Base-by-base conservation (phyloP, 2,888 invertebrate species). In the Pseudoips prasinana region DNA sequence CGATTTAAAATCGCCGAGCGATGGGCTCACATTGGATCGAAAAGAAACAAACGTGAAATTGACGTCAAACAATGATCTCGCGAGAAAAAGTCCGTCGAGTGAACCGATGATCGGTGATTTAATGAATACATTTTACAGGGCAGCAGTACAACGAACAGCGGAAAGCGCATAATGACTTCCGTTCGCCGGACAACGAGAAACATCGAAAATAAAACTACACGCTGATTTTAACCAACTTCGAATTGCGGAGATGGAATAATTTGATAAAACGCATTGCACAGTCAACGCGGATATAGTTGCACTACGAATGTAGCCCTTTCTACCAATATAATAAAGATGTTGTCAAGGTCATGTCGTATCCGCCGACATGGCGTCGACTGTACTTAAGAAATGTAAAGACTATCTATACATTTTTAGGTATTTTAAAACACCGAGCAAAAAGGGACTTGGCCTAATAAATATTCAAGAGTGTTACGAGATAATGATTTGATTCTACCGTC, bases 111-210 rank as follows among this genome's bases (percentile, higher is more conserved):
- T 80, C 72, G 71, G 60, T 75, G 85, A 75, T 80, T 86, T 73
- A 80, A 84, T 86, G 79, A 83, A 83, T 83, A 82, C 56, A 79
- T 82, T 83, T 82, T 81, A 82, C 79, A 78, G 74, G 71, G 66
- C 75, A 71, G 47, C 68, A 75, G 68, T 74, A 81, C 73, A 67
- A 58, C 63, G 71, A 57, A 64, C 75, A 68, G 68, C 83, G 83
- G 83, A 82, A 84, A 87, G 74, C 76, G 87, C 76, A 86, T 88
- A 87, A 88, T 86, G 79, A 87, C 74, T 86, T 87, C 86, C 86
- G 83, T 61, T 73, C 68, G 64, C 40, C 66, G 64, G 69, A 69
- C 74, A 67, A 65, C 72, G 73, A 79, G 78, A 77, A 81, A 75
- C 74, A 73, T 72, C 71, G 52, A 81, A 81, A 82, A 78, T 75